Evolutionary conservation across 2,888 invertebrate species (phyloP).

Genomic region (Acleris literana): DNA sequence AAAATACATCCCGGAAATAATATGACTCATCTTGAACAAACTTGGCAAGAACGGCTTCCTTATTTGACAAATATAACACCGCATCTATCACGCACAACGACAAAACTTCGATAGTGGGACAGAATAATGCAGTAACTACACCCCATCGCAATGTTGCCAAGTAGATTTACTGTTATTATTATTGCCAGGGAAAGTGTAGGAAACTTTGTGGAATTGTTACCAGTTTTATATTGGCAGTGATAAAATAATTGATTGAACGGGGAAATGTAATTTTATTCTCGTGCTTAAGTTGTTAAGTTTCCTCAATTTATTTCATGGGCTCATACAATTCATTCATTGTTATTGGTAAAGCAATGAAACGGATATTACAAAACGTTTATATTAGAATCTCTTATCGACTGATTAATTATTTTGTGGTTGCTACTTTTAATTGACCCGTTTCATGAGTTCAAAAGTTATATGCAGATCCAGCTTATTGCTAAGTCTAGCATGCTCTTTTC

Average conservation of each 20-base stretch:
- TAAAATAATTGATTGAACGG: constrained; percentile 69
- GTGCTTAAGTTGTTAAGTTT: constrained; percentile 42
- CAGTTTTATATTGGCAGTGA: constrained; percentile 58
- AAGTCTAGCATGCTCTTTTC: no score
- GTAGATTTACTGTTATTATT: constrained; percentile 76
- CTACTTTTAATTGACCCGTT: no score
- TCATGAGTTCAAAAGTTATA: no score
- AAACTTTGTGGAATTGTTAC: constrained; percentile 61
- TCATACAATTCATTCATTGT: neutral
- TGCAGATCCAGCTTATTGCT: no score
- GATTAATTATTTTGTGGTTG: no score
- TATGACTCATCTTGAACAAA: constrained; percentile 19
- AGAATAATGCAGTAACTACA: constrained; percentile 45
- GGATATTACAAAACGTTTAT: no score
- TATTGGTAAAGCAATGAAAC: neutral
- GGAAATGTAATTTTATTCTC: constrained; percentile 39
- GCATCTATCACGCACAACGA: constrained; percentile 29
- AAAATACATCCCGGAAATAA: constrained; percentile 20
- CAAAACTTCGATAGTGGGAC: constrained; percentile 42
- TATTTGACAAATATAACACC: constrained; percentile 39
- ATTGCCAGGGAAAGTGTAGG: constrained; percentile 67
- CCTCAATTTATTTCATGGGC: constrained; percentile 42
- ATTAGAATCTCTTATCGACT: no score
- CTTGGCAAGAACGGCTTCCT: constrained; percentile 24
- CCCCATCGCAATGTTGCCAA: constrained; percentile 43